Percentiles rank a stretch among this genome's conserved stretches.
These are phyloP conservation scores for Thripadectes ignobilis DNA, from an alignment of 2,797 vertebrate species.

Conservation along the genomic window DNA sequence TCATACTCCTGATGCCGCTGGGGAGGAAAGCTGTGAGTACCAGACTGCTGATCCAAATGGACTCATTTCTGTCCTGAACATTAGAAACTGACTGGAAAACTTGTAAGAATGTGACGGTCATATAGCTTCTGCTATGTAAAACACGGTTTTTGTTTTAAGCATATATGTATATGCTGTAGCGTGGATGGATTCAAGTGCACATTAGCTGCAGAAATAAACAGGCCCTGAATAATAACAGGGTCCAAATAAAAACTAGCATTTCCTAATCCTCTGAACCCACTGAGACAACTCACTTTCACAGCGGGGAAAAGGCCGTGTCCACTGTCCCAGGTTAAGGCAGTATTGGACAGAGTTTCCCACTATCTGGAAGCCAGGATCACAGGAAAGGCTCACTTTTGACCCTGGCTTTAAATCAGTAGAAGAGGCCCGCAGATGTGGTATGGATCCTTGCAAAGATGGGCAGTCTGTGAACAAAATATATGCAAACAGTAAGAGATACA, in stretches of 20 bases:
- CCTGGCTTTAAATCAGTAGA: conserved; percentile 85
- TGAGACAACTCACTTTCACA: conserved; percentile 89
- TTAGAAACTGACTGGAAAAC: background rate
- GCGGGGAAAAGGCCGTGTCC: conserved; percentile 88
- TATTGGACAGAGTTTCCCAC: conserved; percentile 89
- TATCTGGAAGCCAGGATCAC: conserved; percentile 94
- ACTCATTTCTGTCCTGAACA: background rate
- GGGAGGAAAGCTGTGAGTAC: background rate
- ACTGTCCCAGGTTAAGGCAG: conserved; percentile 92
- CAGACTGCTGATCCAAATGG: background rate
- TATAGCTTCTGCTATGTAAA: background rate
- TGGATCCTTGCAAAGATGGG: conserved; percentile 83
- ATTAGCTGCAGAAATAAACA: background rate
- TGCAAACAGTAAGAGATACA: background rate
- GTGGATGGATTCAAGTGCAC: background rate
- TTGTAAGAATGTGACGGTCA: background rate
- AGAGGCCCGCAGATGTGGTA: conserved; percentile 84
- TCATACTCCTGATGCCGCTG: background rate
- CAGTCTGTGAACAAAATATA: conserved; percentile 82
- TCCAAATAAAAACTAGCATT: background rate
- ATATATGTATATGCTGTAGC: background rate
- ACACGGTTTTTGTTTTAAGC: background rate
- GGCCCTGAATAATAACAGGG: background rate
- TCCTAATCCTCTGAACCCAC: background rate
- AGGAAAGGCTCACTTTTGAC: conserved; percentile 89